These are phyloP conservation scores for Acestrorhynchus altus DNA, from an alignment of 2,797 vertebrate genomes.

Conservation along the genomic window DNA sequence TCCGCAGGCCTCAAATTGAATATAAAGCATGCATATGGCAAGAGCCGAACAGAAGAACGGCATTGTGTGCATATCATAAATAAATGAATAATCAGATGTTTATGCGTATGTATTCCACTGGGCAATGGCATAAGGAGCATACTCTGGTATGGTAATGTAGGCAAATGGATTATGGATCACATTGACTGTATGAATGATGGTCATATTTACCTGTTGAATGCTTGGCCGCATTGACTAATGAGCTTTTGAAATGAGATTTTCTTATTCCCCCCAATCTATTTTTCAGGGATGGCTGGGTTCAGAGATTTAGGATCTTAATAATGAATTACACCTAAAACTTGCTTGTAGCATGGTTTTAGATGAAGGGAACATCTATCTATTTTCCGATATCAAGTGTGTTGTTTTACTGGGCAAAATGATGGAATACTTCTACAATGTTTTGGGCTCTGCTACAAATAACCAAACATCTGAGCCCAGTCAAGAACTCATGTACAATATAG, in stretches of 20 bases:
- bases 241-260: constrained; percentile 65
- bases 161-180: constrained; percentile 58
- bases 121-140: constrained; percentile 22
- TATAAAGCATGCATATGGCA: not conserved
- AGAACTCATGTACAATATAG: not conserved
- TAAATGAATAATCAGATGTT: constrained; percentile 21
- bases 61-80: constrained; percentile 14
- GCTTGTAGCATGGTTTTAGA: constrained; percentile 24
- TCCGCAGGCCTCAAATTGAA: not conserved
- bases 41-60: not conserved
- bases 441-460: not conserved
- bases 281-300: constrained; percentile 48
- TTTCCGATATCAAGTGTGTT: constrained; percentile 22
- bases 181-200: constrained; percentile 70
- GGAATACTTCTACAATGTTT: constrained; percentile 16
- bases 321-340: constrained; percentile 36
- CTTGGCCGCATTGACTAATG: constrained; percentile 74
- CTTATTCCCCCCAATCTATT: constrained; percentile 60
- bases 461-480: not conserved
- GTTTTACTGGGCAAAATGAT: not conserved
- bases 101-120: not conserved
- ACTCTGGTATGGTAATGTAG: constrained; percentile 43
- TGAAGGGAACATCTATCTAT: constrained; percentile 28
- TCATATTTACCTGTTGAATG: constrained; percentile 75
- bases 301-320: constrained; percentile 30